Conservation (phyloP, 2,113 vertebrate species). For the Tupaia tana region DNA sequence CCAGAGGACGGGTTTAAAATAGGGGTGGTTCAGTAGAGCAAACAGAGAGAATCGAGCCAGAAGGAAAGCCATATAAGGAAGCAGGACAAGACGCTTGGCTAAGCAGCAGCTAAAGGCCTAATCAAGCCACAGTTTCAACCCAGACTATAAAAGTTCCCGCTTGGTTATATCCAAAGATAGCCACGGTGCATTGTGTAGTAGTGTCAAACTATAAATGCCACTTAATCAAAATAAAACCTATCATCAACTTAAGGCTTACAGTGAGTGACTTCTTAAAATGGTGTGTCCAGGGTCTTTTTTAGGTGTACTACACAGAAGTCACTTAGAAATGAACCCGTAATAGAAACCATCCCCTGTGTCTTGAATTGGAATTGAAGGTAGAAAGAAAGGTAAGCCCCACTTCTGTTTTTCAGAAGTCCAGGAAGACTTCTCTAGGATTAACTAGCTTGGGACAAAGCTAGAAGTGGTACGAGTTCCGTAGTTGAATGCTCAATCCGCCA, state of each 20-base stretch:
- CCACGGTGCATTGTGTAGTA: neutral
- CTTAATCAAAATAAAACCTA: conserved; percentile 51
- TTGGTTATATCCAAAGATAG: conserved; percentile 40
- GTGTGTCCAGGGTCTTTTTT: neutral
- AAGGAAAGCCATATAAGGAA: conserved; percentile 26
- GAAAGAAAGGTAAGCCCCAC: neutral
- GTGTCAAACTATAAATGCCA: conserved; percentile 5
- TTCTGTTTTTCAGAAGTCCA: neutral
- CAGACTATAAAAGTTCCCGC: neutral
- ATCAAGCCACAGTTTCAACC: neutral
- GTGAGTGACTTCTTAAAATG: conserved; percentile 28
- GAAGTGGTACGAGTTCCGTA: neutral
- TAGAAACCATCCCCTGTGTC: neutral
- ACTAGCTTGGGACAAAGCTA: neutral
- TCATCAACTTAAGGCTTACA: neutral
- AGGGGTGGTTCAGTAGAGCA: neutral
- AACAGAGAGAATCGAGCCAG: neutral
- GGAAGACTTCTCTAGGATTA: neutral
- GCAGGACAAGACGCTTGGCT: neutral
- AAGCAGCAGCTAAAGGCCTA: neutral
- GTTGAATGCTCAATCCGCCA: neutral
- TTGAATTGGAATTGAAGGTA: neutral
- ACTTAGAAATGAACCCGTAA: neutral
- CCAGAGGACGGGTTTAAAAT: neutral
- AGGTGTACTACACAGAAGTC: neutral